Evolutionary conservation across 2,888 invertebrate genomes (phyloP).

Genomic region (Microdon myrmicae): DNA sequence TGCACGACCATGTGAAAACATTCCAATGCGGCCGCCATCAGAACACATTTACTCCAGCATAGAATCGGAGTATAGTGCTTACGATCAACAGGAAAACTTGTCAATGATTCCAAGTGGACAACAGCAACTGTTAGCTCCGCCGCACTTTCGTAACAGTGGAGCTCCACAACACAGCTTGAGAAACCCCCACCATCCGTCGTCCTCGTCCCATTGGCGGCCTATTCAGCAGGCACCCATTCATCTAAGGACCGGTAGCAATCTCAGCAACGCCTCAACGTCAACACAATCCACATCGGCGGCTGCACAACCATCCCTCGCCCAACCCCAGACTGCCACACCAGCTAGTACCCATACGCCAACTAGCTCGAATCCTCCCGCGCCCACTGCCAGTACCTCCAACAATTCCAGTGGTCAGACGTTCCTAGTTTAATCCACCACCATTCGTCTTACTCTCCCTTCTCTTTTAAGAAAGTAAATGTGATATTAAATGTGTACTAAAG

Average conservation of each 20-base stretch:
- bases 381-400: slow-evolving; percentile 55
- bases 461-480: slow-evolving; percentile 54
- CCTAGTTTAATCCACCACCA: slow-evolving; percentile 59
- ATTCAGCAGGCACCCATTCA: slow-evolving; percentile 60
- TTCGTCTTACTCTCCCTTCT: slow-evolving; percentile 17
- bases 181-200: slow-evolving; percentile 37
- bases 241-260: slow-evolving; percentile 63
- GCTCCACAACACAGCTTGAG: slow-evolving; percentile 33
- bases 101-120: slow-evolving; percentile 66
- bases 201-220: slow-evolving; percentile 41
- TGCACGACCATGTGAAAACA: slow-evolving; percentile 60
- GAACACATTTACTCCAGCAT: slow-evolving; percentile 92
- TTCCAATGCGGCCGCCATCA: slow-evolving; percentile 79
- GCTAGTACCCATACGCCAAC: slow-evolving; percentile 29
- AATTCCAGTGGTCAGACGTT: slow-evolving; percentile 63
- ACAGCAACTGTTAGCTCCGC: slow-evolving; percentile 57
- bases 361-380: slow-evolving; percentile 39
- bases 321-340: slow-evolving; percentile 48
- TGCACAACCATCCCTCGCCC: slow-evolving; percentile 55
- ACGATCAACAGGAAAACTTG: slow-evolving; percentile 72
- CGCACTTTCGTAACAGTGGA: slow-evolving; percentile 33
- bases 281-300: slow-evolving; percentile 64
- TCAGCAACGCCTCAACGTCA: slow-evolving; percentile 64
- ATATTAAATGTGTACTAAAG: slow-evolving; percentile 54
- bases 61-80: slow-evolving; percentile 86